Evolutionary conservation across 1,140 invertebrate genomes (phyloP).

Genomic region (Drosophila elegans): DNA sequence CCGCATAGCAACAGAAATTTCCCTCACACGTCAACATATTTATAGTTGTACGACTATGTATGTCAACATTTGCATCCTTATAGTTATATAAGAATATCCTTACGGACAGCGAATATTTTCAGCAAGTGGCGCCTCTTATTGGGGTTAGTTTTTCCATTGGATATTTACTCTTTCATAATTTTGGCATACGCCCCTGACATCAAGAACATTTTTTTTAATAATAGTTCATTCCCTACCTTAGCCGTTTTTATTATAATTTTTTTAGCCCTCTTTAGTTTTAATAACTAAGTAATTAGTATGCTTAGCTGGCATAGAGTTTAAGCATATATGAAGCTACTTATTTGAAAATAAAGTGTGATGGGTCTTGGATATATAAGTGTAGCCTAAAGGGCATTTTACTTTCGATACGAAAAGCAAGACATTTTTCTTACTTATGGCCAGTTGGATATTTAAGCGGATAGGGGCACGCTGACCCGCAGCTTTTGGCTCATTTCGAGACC

Average conservation of each 20-base stretch:
- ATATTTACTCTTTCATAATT: background rate
- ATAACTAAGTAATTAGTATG: no score
- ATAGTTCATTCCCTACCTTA: no score
- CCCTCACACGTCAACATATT: slow-evolving; percentile 27
- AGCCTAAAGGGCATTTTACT: background rate
- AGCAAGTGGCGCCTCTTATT: slow-evolving; percentile 4
- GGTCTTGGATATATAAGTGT: background rate
- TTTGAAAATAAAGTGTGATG: no score
- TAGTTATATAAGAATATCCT: slow-evolving; percentile 4
- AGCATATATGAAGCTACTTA: no score
- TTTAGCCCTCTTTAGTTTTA: no score
- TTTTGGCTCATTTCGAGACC: slow-evolving; percentile 66
- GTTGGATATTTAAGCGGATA: slow-evolving; percentile 58
- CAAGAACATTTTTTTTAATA: no score
- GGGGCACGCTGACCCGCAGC: slow-evolving; percentile 57
- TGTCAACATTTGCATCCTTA: slow-evolving; percentile 18
- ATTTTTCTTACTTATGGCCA: background rate
- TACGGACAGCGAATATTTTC: background rate
- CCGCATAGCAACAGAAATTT: slow-evolving; percentile 53
- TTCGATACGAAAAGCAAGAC: background rate
- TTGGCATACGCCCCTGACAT: background rate
- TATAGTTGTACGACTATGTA: slow-evolving; percentile 17
- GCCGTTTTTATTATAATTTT: no score
- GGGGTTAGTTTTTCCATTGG: background rate
- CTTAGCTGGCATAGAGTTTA: no score